phyloP scores from a whole-genome alignment of 2,888 invertebrate species.

The Glyphotaelius pellucidus region DNA sequence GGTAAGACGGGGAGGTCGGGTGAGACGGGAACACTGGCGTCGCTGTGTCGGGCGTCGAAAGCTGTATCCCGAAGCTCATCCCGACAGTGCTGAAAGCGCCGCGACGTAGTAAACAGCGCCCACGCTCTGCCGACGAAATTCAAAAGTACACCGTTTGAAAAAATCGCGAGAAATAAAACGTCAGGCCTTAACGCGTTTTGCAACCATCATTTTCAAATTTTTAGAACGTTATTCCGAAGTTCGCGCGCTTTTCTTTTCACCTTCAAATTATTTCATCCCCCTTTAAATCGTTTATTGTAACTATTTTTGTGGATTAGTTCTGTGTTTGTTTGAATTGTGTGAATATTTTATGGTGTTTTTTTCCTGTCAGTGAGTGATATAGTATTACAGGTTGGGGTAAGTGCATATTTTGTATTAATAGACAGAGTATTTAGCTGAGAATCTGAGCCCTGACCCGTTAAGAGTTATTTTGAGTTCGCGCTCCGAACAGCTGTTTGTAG shows the following conservation, averaged over 20 bases:
- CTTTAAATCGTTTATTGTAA: background rate
- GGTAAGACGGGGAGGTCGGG: background rate
- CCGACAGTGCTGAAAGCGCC: constrained; percentile 60
- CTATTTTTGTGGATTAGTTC: background rate
- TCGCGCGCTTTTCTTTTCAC: background rate
- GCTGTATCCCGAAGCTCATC: constrained; percentile 51
- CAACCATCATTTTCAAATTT: constrained; percentile 2
- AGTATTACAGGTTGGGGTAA: background rate
- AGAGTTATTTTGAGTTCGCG: background rate
- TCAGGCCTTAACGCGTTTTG: background rate
- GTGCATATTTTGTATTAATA: constrained; percentile 7
- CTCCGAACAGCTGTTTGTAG: background rate
- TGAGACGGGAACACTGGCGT: constrained; percentile 34
- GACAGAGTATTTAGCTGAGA: background rate
- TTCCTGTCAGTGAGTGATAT: constrained; percentile 31
- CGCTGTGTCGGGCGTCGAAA: constrained; percentile 46
- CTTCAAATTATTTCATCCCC: background rate
- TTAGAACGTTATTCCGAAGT: background rate
- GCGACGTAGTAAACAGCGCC: constrained; percentile 54
- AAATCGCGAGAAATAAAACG: constrained; percentile 14
- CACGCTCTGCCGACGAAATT: constrained; percentile 37
- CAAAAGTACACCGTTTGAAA: constrained; percentile 35
- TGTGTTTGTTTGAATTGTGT: background rate
- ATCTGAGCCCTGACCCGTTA: background rate
- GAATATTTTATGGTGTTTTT: constrained; percentile 30